Percentiles rank a stretch among this genome's conserved stretches.
phyloP scores from a whole-genome alignment of 2,888 invertebrate genomes.

The Sminthurinus aureus region DNA sequence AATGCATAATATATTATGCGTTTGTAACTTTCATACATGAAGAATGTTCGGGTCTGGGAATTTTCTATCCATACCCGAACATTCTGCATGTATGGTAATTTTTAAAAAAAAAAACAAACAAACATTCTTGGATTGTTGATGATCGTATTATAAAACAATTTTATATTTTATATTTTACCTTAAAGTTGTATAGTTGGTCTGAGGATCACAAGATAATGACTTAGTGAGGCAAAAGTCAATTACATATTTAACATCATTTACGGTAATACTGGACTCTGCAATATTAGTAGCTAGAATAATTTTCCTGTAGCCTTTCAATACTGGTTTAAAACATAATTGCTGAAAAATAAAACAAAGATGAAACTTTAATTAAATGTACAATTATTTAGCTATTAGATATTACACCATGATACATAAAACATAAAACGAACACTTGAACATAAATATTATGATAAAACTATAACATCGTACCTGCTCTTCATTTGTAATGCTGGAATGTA shows the following conservation, averaged over 20 bases:
- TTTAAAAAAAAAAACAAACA: too few relatives aligned
- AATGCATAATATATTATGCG: too few relatives aligned
- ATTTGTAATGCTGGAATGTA: slow-evolving; percentile 80
- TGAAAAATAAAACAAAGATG: slow-evolving; percentile 67
- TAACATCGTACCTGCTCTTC: slow-evolving; percentile 68
- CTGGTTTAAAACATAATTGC: slow-evolving; percentile 69
- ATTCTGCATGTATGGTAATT: too few relatives aligned
- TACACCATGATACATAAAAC: neutral
- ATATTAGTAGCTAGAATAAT: slow-evolving; percentile 90
- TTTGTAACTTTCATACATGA: too few relatives aligned
- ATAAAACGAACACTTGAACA: neutral
- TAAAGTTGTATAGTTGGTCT: slow-evolving; percentile 75
- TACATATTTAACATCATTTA: slow-evolving; percentile 86
- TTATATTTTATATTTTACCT: neutral
- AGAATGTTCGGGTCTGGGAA: too few relatives aligned
- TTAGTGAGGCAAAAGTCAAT: slow-evolving; percentile 95
- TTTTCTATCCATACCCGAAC: too few relatives aligned
- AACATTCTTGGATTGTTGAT: too few relatives aligned
- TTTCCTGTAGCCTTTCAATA: slow-evolving; percentile 75
- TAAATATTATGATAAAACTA: neutral
- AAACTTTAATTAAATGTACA: neutral
- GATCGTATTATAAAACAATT: too few relatives aligned
- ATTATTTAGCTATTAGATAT: neutral
- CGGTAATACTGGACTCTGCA: slow-evolving; percentile 91
- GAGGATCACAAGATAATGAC: slow-evolving; percentile 75